A percentile compares a stretch with the other conserved stretches of the same genome.
Evolutionary conservation across 2,888 invertebrate species (phyloP).

Genomic region (Oscheius sp.): DNA sequence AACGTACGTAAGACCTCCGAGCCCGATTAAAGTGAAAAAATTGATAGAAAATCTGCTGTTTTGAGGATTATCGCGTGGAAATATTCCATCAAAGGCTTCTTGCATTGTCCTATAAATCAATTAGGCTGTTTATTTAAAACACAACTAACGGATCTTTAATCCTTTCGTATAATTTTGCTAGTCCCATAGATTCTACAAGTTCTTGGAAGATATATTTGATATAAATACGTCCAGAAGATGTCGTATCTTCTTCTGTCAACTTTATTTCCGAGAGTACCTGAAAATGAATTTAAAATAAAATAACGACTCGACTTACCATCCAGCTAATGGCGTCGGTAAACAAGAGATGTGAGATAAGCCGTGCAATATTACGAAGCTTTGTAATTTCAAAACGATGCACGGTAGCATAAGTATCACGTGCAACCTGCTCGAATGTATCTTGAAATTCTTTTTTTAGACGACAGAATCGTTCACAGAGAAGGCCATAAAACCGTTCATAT

Average conservation of each 20-base stretch:
- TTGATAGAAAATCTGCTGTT: slow-evolving; percentile 97
- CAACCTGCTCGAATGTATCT: slow-evolving; percentile 92
- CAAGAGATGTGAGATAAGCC: slow-evolving; percentile 94
- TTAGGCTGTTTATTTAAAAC: not conserved
- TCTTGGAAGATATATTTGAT: slow-evolving; percentile 95
- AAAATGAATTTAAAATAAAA: not conserved
- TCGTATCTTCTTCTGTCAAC: slow-evolving; percentile 95
- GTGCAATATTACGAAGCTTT: slow-evolving; percentile 92
- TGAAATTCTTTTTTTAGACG: slow-evolving; percentile 92
- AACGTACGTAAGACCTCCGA: slow-evolving; percentile 89
- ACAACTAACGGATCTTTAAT: slow-evolving; percentile 87
- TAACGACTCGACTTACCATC: slow-evolving; percentile 76
- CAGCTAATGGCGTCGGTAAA: slow-evolving; percentile 96
- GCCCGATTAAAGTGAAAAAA: slow-evolving; percentile 94
- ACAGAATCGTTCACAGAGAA: slow-evolving; percentile 92
- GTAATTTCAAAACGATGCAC: slow-evolving; percentile 92
- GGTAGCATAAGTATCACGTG: slow-evolving; percentile 92
- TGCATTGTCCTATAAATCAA: slow-evolving; percentile 83
- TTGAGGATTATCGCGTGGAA: slow-evolving; percentile 94
- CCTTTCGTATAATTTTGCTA: slow-evolving; percentile 88
- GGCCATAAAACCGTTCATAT: slow-evolving; percentile 96
- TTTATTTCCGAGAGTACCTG: slow-evolving; percentile 87
- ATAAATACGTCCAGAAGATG: slow-evolving; percentile 95
- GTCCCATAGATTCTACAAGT: slow-evolving; percentile 93
- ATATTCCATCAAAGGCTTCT: slow-evolving; percentile 87